Percentiles rank a stretch among this genome's conserved stretches.
Evolutionary conservation across 1,140 invertebrate species (phyloP).

Genomic region (Bombus sylvicola): DNA sequence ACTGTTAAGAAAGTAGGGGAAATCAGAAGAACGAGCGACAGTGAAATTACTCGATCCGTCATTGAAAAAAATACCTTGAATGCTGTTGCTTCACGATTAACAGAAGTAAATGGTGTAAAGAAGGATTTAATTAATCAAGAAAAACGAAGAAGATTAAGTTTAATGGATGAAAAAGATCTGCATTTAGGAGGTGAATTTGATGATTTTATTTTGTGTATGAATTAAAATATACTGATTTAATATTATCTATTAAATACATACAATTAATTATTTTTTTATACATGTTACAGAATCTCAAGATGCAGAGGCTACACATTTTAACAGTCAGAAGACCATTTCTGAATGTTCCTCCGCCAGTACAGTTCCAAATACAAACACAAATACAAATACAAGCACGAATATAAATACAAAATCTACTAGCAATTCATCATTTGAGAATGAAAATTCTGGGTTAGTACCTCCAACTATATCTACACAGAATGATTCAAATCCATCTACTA

Average conservation of each 20-base stretch:
- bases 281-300: slow-evolving; percentile 80
- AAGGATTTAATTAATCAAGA: slow-evolving; percentile 79
- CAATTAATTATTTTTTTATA: slow-evolving; percentile 20
- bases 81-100: slow-evolving; percentile 70
- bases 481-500: slow-evolving; percentile 47
- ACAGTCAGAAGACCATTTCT: slow-evolving; percentile 70
- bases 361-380: slow-evolving; percentile 59
- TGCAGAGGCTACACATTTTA: slow-evolving; percentile 73
- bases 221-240: background rate
- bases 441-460: slow-evolving; percentile 66
- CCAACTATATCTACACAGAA: slow-evolving; percentile 55
- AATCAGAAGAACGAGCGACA: slow-evolving; percentile 82
- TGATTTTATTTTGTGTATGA: slow-evolving; percentile 16
- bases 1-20: slow-evolving; percentile 78
- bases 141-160: slow-evolving; percentile 79
- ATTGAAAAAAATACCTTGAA: slow-evolving; percentile 73
- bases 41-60: slow-evolving; percentile 72
- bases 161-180: slow-evolving; percentile 81
- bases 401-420: slow-evolving; percentile 53
- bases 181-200: slow-evolving; percentile 75
- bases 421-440: slow-evolving; percentile 69
- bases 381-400: slow-evolving; percentile 4
- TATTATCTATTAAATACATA: background rate
- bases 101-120: slow-evolving; percentile 79
- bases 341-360: slow-evolving; percentile 61